phyloP scores from a whole-genome alignment of 1,140 invertebrate species.

The Delia radicum region DNA sequence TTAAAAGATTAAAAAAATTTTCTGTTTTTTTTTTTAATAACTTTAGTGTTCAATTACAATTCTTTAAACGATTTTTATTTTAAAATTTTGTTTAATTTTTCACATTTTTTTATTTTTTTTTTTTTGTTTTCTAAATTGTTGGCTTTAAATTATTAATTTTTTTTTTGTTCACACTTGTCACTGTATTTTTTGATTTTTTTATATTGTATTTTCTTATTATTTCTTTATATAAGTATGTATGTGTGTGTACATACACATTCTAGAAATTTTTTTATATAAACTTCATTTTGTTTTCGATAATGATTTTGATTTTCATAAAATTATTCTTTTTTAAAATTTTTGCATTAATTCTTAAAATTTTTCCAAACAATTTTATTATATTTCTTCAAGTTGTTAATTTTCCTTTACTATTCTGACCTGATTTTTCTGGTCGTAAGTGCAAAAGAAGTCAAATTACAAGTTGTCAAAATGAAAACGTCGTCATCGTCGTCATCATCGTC shows the following conservation, averaged over 20 bases:
- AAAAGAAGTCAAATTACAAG: constrained; percentile 16
- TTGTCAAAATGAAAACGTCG: constrained; percentile 13
- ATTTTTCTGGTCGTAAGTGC: background rate
- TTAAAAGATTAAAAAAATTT: background rate
- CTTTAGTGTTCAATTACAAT: no score
- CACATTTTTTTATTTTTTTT: background rate
- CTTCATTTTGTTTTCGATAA: background rate
- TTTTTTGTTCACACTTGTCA: background rate
- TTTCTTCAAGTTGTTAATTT: background rate
- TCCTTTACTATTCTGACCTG: constrained; percentile 12
- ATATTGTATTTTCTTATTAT: background rate
- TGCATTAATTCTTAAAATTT: background rate
- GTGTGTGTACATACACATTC: background rate
- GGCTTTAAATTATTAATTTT: background rate
- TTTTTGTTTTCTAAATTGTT: background rate
- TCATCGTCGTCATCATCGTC: background rate
- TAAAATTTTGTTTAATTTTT: background rate
- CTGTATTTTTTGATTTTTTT: background rate
- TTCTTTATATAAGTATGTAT: constrained; percentile 9
- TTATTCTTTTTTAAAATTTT: background rate
- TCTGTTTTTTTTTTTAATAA: no score
- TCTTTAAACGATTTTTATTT: no score
- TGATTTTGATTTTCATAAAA: no score
- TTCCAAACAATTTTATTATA: background rate
- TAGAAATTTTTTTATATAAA: background rate